A percentile compares a stretch with the other conserved stretches of the same genome.
These are phyloP conservation scores for Chaetophractus vellerosus DNA, from an alignment of 2,797 vertebrate genomes.

Conservation along the genomic window DNA sequence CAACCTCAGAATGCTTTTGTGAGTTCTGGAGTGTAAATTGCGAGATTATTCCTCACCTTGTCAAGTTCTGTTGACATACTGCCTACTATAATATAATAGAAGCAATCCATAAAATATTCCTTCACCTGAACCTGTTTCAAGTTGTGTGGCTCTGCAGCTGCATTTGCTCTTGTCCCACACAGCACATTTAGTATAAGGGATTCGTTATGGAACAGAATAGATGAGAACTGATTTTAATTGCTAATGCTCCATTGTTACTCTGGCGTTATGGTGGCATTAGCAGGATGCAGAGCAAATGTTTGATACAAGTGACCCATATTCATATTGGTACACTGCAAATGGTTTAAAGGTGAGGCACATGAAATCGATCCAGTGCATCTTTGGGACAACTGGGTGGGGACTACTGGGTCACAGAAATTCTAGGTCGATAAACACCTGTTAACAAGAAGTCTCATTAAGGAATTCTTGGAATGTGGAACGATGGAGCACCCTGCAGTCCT, in stretches of 20 bases:
- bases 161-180: slow-evolving; percentile 54
- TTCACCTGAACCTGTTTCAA: slow-evolving; percentile 72
- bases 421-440: neutral
- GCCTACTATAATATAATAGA: slow-evolving; percentile 77
- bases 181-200: neutral
- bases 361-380: neutral
- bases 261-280: slow-evolving; percentile 22
- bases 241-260: slow-evolving; percentile 32
- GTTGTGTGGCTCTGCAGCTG: slow-evolving; percentile 54
- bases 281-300: neutral
- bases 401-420: neutral
- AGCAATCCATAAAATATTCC: slow-evolving; percentile 77
- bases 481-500: neutral
- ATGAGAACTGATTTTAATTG: slow-evolving; percentile 63
- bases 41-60: slow-evolving; percentile 82
- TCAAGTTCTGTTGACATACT: slow-evolving; percentile 76
- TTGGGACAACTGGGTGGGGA: neutral
- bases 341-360: neutral
- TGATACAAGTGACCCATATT: neutral
- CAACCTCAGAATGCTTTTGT: slow-evolving; percentile 78
- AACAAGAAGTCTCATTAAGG: neutral
- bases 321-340: neutral
- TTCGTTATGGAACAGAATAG: slow-evolving; percentile 5
- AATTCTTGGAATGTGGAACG: neutral
- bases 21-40: slow-evolving; percentile 80